Evolutionary conservation across 2,888 invertebrate species (phyloP), one percentile per base, ranked within the genome.

Genomic region (Panopea generosa): DNA sequence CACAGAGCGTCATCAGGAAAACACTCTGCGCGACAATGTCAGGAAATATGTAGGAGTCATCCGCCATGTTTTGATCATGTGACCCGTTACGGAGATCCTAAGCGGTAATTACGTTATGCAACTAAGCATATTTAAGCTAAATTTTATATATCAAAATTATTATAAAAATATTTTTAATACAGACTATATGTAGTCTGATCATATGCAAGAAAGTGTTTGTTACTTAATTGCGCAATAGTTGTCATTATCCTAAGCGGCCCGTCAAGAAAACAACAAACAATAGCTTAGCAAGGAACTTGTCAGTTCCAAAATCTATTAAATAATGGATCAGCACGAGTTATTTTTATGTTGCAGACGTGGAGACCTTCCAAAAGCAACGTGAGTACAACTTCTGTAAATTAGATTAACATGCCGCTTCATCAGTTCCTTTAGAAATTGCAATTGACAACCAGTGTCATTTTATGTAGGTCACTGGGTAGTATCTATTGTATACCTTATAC

Each of bases 261-360:
- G 22, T 38, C 56, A 60, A 62, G 50, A 63, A 49, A 33, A 40
- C 57, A 56, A 62, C 43, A 62, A 9, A 16, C 33, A 33, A 16
- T n/a, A n/a, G n/a, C n/a, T n/a, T n/a, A n/a, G n/a, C 20, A 6
- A 45, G 45, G 6, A 18, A 20, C 16, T 18, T n/a, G 16, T 18
- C 20, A 18, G 16, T 45, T 6, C 3, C 45, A 45, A 63, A 63
- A 24, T 16, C 52, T 49, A n/a, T 29, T 16, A 18, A 29, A 18
- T 9, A 43, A 89, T 89, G 89, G 88, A 88, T 73, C 57, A 80
- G 24, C 81, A 83, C 60, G 89, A 90, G 26, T 72, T 91, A 61
- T 89, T 91, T 76, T 53, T 79, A 24, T 81, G 86, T 57, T 91
- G 91, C 76, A 86, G 87, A 73, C 70, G 73, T 53, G 91, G 91